Evolutionary conservation across 2,113 vertebrate genomes (phyloP), one percentile per base, ranked within the genome.

Genomic region (Tylochromis polylepis): DNA sequence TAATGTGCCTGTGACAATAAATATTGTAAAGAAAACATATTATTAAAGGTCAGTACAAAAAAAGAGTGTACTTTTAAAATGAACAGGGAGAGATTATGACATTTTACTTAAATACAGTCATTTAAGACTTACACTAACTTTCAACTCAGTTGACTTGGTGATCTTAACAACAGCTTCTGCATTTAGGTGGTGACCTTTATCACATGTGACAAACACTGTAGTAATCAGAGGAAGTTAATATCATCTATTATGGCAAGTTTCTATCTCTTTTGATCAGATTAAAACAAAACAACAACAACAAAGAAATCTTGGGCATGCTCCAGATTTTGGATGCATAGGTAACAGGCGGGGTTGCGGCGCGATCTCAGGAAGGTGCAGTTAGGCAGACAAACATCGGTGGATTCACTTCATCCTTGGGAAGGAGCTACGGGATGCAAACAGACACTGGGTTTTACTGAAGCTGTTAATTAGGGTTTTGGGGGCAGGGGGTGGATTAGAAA

Each of bases 31-130:
- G 72, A 31, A 53, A 31, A 53, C 27, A 53, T n/a, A 10, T 77
- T 20, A 31, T n/a, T 51, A 31, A 53, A 77, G 27, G 27, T 53
- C 18, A 53, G 46, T 53, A 34, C 22, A 46, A 27, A 49, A 31
- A 53, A 53, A 4, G 2, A 31, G 43, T 0, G 2, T 53, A n/a
- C 46, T 31, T 77, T 53, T n/a, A 34, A 53, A 77, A 34, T 0
- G 72, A 53, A 31, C 46, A 53, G 46, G 46, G 18, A 34, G 72
- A 34, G 46, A 34, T 53, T 34, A 31, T 20, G 46, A 77, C 24
- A 77, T 77, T 53, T 77, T 31, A 53, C 8, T n/a, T 55, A 55
- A n/a, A 55, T 55, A 20, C 51, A 55, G 8, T 55, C 46, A 9
- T 77, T 8, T 53, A 77, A 77, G 43, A 51, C 4, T 20, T 31